Conservation (phyloP, 2,797 vertebrate genomes). For the Moxostoma hubbsi region DNA sequence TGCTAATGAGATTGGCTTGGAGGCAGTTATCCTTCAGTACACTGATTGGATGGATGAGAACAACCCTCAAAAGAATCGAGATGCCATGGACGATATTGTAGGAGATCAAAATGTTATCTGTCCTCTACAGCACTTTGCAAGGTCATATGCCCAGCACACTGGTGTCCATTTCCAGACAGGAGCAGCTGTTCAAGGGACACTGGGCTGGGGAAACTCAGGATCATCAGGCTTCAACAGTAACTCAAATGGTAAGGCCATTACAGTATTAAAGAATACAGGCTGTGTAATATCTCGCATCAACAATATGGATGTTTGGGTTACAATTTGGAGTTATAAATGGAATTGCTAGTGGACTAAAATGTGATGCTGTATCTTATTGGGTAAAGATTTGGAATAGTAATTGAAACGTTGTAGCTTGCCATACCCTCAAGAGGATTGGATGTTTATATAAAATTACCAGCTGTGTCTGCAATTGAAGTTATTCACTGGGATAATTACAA, state of each 20-base stretch:
- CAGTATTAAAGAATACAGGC: not conserved
- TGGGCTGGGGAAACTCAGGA: conserved; percentile 59
- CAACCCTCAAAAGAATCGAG: conserved; percentile 85
- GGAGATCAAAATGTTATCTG: conserved; percentile 94
- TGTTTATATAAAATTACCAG: no score
- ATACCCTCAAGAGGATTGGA: no score
- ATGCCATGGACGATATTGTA: conserved; percentile 90
- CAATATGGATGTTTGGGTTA: not conserved
- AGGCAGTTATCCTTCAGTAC: conserved; percentile 91
- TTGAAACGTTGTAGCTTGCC: not conserved
- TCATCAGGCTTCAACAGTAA: conserved; percentile 65
- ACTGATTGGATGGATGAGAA: conserved; percentile 93
- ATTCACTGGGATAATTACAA: no score
- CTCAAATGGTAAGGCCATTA: conserved; percentile 67
- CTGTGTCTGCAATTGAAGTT: no score
- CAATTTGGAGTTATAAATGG: no score
- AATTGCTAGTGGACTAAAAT: not conserved
- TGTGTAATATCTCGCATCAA: not conserved
- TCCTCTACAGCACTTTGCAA: conserved; percentile 85
- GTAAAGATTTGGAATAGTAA: not conserved
- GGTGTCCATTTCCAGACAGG: conserved; percentile 65
- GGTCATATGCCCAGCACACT: conserved; percentile 78
- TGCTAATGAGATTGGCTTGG: conserved; percentile 89
- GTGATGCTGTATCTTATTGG: not conserved
- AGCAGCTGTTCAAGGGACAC: conserved; percentile 49